phyloP scores from a whole-genome alignment of 2,113 vertebrate species.

The Antennarius striatus region DNA sequence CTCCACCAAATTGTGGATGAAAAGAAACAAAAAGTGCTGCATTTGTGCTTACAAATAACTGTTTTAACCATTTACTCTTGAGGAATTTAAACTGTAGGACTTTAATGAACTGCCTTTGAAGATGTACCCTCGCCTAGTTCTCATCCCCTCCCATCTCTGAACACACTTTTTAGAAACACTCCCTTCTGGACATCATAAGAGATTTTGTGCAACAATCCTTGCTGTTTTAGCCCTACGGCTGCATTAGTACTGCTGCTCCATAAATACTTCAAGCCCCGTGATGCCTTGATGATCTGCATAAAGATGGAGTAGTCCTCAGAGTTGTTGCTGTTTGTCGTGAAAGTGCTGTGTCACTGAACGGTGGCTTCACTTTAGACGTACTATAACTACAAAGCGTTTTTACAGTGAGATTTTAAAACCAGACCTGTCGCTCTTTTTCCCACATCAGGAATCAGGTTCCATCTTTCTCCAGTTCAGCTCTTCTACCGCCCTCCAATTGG shows the following conservation, averaged over 20 bases:
- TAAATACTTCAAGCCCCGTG: constrained; percentile 57
- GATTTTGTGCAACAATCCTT: constrained; percentile 57
- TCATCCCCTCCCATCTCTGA: constrained; percentile 37
- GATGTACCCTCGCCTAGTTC: constrained; percentile 40
- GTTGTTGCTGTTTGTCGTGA: constrained; percentile 51
- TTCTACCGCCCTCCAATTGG: constrained; percentile 91
- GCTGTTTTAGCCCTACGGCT: constrained; percentile 62
- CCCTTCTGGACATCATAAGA: constrained; percentile 56
- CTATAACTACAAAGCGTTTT: constrained; percentile 11
- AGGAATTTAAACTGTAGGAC: constrained; percentile 59
- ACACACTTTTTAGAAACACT: constrained; percentile 62
- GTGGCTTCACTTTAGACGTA: constrained; percentile 27
- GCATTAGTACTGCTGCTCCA: constrained; percentile 45
- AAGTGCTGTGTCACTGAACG: constrained; percentile 7
- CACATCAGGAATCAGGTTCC: constrained; percentile 89
- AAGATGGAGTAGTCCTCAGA: constrained; percentile 56
- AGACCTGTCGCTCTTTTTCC: constrained; percentile 56
- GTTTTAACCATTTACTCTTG: constrained; percentile 59
- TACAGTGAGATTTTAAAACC: constrained; percentile 41
- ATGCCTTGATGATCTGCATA: constrained; percentile 51
- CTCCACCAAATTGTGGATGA: constrained; percentile 9
- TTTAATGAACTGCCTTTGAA: constrained; percentile 71
- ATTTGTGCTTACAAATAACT: constrained; percentile 57
- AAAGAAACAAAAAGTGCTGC: constrained; percentile 25
- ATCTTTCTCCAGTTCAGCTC: constrained; percentile 94